Evolutionary conservation across 1,140 invertebrate genomes (phyloP).

Genomic region (Hycleus cichorii): DNA sequence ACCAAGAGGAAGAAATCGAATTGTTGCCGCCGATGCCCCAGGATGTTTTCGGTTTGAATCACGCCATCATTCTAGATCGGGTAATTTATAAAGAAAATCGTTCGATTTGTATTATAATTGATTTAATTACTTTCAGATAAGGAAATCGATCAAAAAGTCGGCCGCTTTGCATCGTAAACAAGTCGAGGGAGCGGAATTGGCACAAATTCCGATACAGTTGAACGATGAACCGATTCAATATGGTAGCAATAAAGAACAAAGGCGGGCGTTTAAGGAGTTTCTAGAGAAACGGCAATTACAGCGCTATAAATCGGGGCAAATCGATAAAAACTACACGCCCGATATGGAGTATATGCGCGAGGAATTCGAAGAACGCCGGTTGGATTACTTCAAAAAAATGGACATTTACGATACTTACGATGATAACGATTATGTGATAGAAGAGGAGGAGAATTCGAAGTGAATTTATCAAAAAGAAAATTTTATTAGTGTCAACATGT

Average conservation of each 20-base stretch:
- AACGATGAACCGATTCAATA: constrained; percentile 21
- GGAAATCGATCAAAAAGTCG: constrained; percentile 21
- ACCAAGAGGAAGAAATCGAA: too few species aligned
- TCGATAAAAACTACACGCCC: constrained; percentile 26
- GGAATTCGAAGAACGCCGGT: constrained; percentile 11
- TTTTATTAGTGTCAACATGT: constrained; percentile 29
- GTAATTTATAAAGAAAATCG: constrained; percentile 15
- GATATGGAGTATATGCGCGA: constrained; percentile 27
- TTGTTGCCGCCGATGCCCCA: constrained; percentile 54
- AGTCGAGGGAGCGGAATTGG: neutral
- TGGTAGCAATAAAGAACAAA: constrained; percentile 19
- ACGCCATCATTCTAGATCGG: constrained; percentile 50
- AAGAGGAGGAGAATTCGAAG: constrained; percentile 18
- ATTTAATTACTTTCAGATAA: constrained; percentile 15
- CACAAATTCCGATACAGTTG: neutral
- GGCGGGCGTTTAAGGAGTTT: constrained; percentile 29
- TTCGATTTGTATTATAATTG: neutral
- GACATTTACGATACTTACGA: constrained; percentile 6
- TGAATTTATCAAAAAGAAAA: constrained; percentile 19
- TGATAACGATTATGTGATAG: constrained; percentile 24
- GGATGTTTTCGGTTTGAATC: constrained; percentile 62
- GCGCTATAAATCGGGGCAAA: constrained; percentile 15
- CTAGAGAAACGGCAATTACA: constrained; percentile 27
- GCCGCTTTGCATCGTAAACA: constrained; percentile 14
- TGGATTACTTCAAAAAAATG: constrained; percentile 2